These are phyloP conservation scores for Drosophila novamexicana DNA, from an alignment of 1,140 invertebrate species.

Conservation along the genomic window DNA sequence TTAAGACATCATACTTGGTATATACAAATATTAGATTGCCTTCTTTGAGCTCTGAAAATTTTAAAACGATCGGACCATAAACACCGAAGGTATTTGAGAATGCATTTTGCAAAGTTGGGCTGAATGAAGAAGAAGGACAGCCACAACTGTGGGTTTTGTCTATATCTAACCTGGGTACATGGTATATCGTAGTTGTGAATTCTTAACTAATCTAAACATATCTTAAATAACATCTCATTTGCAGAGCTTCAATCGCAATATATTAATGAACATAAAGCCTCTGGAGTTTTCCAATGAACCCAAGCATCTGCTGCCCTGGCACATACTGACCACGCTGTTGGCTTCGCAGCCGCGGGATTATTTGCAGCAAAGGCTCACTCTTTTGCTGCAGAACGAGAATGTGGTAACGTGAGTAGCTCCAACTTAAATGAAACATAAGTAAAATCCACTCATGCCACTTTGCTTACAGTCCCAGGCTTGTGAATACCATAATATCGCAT, in stretches of 20 bases:
- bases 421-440: not conserved
- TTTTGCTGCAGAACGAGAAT: conserved; percentile 50
- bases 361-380: conserved; percentile 56
- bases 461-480: conserved; percentile 53
- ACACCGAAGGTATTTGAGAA: too few species aligned
- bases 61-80: too few species aligned
- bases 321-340: conserved; percentile 70
- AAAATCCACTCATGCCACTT: not conserved
- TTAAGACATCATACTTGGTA: too few species aligned
- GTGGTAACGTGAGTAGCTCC: conserved; percentile 48
- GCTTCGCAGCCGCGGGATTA: conserved; percentile 64
- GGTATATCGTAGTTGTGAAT: too few species aligned
- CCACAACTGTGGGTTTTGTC: too few species aligned
- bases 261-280: conserved; percentile 63
- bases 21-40: too few species aligned
- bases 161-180: too few species aligned
- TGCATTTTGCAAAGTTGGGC: too few species aligned
- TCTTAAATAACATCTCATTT: not conserved
- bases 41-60: too few species aligned
- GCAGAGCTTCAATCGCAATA: conserved; percentile 71
- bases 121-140: too few species aligned
- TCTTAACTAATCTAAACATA: not conserved
- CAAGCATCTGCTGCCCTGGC: conserved; percentile 79
- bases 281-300: conserved; percentile 73
- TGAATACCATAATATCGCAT: conserved; percentile 75